These are phyloP conservation scores for Ceraclea dissimilis DNA, from an alignment of 2,888 invertebrate species.

Conservation along the genomic window DNA sequence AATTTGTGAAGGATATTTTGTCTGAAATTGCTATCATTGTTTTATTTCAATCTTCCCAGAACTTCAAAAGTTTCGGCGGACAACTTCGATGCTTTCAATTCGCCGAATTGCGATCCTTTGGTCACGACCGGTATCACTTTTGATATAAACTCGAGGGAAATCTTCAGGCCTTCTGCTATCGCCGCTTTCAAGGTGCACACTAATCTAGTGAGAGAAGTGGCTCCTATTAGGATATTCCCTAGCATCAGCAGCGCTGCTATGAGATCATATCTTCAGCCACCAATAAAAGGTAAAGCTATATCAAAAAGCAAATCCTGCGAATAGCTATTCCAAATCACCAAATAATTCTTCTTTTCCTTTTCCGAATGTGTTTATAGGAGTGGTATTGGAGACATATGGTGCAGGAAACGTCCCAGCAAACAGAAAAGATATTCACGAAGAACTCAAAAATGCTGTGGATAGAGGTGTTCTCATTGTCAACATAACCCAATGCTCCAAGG, in stretches of 20 bases:
- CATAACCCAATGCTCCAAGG: slow-evolving; percentile 83
- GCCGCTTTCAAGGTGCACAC: slow-evolving; percentile 60
- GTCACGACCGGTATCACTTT: slow-evolving; percentile 78
- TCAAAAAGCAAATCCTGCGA: too few relatives aligned
- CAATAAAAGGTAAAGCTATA: slow-evolving; percentile 55
- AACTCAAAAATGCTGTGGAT: slow-evolving; percentile 60
- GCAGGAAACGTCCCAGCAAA: slow-evolving; percentile 87
- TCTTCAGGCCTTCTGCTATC: slow-evolving; percentile 41
- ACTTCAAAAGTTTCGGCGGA: slow-evolving; percentile 68
- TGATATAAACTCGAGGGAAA: slow-evolving; percentile 49
- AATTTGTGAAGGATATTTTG: background rate
- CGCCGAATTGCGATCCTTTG: slow-evolving; percentile 79
- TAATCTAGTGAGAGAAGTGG: slow-evolving; percentile 75
- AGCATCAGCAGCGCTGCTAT: slow-evolving; percentile 78
- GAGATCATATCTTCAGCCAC: slow-evolving; percentile 63
- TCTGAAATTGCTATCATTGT: background rate
- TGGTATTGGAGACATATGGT: slow-evolving; percentile 89
- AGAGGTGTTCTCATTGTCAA: slow-evolving; percentile 84
- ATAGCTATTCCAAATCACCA: too few relatives aligned
- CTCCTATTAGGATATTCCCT: slow-evolving; percentile 81
- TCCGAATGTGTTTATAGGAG: too few relatives aligned
- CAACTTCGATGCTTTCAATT: slow-evolving; percentile 72
- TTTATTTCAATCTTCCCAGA: slow-evolving; percentile 39
- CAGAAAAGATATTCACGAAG: slow-evolving; percentile 69
- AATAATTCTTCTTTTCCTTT: too few relatives aligned